phyloP scores from a whole-genome alignment of 2,797 vertebrate species.

The Microctenopoma stevenorrisi region DNA sequence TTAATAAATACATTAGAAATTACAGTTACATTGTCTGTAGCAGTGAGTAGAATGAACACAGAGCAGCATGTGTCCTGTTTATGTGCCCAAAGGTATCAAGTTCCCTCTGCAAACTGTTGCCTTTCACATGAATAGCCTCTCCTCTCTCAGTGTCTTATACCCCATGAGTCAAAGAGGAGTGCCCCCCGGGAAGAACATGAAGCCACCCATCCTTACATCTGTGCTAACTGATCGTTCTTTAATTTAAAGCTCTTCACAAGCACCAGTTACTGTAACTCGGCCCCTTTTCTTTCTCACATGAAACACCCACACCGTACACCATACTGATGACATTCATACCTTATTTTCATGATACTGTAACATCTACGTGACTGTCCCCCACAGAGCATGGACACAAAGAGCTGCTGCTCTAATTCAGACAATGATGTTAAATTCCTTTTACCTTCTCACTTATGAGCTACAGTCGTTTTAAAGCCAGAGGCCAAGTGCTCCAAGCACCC shows the following conservation, averaged over 20 bases:
- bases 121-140: constrained; percentile 50
- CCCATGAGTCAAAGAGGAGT: constrained; percentile 19
- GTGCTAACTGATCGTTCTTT: constrained; percentile 39
- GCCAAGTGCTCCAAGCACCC: constrained; percentile 5
- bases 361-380: no score
- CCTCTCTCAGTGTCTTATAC: not conserved
- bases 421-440: constrained; percentile 11
- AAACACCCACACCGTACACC: constrained; percentile 8
- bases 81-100: constrained; percentile 6
- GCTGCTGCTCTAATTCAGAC: constrained; percentile 19
- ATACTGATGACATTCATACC: constrained; percentile 4
- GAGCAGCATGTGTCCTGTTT: not conserved
- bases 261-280: constrained; percentile 19
- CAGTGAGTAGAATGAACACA: not conserved
- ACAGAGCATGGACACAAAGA: not conserved
- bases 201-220: constrained; percentile 25
- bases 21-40: no score
- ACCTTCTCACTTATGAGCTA: not conserved
- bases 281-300: not conserved
- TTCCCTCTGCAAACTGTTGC: constrained; percentile 37
- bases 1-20: no score
- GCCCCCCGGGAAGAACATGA: constrained; percentile 10
- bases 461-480: not conserved
- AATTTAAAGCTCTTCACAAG: constrained; percentile 26
- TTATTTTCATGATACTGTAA: not conserved